Conservation (phyloP, 2,113 vertebrate species). For the Xiphophorus couchianus region DNA sequence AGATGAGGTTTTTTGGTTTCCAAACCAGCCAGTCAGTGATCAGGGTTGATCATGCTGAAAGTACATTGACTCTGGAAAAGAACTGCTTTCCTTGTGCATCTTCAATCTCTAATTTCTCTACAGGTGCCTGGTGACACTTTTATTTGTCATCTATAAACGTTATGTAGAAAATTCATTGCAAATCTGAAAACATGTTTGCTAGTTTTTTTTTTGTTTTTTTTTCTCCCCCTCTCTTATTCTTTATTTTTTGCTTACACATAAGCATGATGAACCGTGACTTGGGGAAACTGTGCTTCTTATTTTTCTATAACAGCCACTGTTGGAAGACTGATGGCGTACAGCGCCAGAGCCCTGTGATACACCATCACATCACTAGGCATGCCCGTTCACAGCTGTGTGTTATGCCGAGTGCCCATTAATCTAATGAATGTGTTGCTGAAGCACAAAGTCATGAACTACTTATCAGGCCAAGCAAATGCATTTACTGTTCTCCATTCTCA, state of each 20-base stretch:
- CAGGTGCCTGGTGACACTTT: too few relatives aligned
- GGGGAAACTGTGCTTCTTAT: neutral
- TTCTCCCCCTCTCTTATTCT: neutral
- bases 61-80: too few relatives aligned
- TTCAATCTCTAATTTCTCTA: too few relatives aligned
- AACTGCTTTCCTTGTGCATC: too few relatives aligned
- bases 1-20: too few relatives aligned
- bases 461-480: neutral
- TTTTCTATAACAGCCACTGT: neutral
- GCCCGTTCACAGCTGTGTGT: conserved; percentile 8
- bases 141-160: too few relatives aligned
- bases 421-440: neutral
- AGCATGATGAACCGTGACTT: neutral
- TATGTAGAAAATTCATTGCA: too few relatives aligned
- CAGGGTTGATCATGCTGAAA: too few relatives aligned
- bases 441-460: neutral
- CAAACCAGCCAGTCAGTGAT: too few relatives aligned
- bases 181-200: too few relatives aligned
- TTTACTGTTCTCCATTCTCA: neutral
- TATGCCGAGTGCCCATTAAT: neutral
- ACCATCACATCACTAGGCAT: neutral
- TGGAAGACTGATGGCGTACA: neutral
- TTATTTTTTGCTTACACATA: neutral
- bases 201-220: neutral
- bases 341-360: neutral